A percentile compares a stretch with the other conserved stretches of the same genome.
phyloP scores from a whole-genome alignment of 2,888 invertebrate genomes.

The Sipunculus nudus region DNA sequence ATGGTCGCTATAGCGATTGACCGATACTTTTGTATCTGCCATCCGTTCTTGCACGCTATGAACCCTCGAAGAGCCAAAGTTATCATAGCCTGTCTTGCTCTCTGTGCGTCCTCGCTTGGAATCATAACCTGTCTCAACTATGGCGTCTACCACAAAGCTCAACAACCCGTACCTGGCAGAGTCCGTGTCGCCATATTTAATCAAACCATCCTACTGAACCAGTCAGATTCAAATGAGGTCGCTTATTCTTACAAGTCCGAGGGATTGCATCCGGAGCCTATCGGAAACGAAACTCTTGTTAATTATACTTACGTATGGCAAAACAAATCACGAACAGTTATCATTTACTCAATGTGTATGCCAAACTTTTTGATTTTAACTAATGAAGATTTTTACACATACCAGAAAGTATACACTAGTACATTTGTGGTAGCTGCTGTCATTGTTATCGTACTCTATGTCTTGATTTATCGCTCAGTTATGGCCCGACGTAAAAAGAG shows the following conservation, averaged over 20 bases:
- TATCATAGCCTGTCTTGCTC: constrained; percentile 44
- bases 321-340: too few relatives aligned
- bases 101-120: constrained; percentile 51
- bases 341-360: too few relatives aligned
- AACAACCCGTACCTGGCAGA: not conserved
- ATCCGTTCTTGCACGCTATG: constrained; percentile 58
- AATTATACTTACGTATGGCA: too few relatives aligned
- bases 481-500: constrained; percentile 37
- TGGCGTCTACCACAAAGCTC: constrained; percentile 40
- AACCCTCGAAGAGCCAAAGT: constrained; percentile 40
- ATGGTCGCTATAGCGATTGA: constrained; percentile 53
- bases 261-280: too few relatives aligned
- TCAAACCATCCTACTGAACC: too few relatives aligned
- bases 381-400: constrained; percentile 43
- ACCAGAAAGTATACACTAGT: constrained; percentile 58
- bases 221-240: too few relatives aligned
- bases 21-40: constrained; percentile 57
- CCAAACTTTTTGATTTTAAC: constrained; percentile 43
- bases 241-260: too few relatives aligned
- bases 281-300: too few relatives aligned
- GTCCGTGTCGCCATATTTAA: not conserved
- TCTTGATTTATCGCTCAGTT: constrained; percentile 59
- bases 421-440: constrained; percentile 59
- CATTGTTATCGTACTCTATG: constrained; percentile 60
- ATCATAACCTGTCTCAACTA: constrained; percentile 48